Conservation (phyloP, 2,797 vertebrate genomes). For the Chaetodon trifasciatus region DNA sequence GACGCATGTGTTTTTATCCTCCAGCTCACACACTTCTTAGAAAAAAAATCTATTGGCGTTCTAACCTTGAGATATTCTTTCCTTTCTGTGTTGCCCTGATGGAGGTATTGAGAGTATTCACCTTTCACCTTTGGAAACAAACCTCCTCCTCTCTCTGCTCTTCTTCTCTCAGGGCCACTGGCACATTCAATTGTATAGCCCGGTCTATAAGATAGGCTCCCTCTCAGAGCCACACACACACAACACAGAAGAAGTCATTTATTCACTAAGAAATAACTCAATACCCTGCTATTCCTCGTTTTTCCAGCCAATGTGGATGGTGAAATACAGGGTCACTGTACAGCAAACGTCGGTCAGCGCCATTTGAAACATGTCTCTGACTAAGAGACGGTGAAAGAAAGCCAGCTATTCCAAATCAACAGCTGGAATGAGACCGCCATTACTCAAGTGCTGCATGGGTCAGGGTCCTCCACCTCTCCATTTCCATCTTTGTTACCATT, state of each 20-base stretch:
- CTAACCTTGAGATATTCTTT: conserved; percentile 81
- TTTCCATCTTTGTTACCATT: conserved; percentile 11
- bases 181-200: conserved; percentile 69
- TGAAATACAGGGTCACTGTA: conserved; percentile 59
- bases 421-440: conserved; percentile 26
- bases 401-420: conserved; percentile 20
- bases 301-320: conserved; percentile 31
- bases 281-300: conserved; percentile 17
- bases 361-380: conserved; percentile 36
- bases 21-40: conserved; percentile 55
- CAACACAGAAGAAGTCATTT: conserved; percentile 64
- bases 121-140: conserved; percentile 78
- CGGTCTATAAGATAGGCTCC: conserved; percentile 58
- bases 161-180: conserved; percentile 75
- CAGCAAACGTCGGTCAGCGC: conserved; percentile 34
- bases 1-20: conserved; percentile 67
- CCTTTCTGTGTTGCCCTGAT: conserved; percentile 72
- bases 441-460: conserved; percentile 24
- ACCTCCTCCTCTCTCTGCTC: conserved; percentile 62
- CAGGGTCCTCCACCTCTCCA: conserved; percentile 16
- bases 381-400: conserved; percentile 26
- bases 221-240: conserved; percentile 57
- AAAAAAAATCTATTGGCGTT: conserved; percentile 69
- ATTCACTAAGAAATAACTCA: conserved; percentile 66
- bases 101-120: conserved; percentile 77